phyloP scores from a whole-genome alignment of 1,140 invertebrate genomes.

The Cepaea nemoralis region DNA sequence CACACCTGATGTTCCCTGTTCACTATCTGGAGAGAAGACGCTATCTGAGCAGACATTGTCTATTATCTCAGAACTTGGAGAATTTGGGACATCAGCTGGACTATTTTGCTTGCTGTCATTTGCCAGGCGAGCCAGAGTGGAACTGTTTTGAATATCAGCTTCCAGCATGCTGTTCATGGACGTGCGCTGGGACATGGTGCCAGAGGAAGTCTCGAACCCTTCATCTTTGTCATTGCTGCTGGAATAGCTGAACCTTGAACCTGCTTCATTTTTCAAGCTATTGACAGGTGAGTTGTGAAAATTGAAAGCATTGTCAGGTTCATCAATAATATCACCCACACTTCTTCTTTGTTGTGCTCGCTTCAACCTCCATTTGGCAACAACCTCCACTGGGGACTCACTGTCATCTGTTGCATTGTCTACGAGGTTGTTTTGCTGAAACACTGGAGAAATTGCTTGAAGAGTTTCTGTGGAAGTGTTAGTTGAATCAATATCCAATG shows the following conservation, averaged over 20 bases:
- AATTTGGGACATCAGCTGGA: slow-evolving; percentile 43
- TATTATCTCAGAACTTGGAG: slow-evolving; percentile 40
- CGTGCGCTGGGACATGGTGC: slow-evolving; percentile 68
- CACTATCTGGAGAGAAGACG: slow-evolving; percentile 58
- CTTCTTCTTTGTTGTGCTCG: slow-evolving; percentile 50
- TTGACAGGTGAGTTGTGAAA: not conserved
- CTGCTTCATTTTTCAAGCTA: slow-evolving; percentile 59
- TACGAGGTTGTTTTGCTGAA: slow-evolving; percentile 37
- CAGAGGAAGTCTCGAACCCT: slow-evolving; percentile 69
- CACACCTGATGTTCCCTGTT: slow-evolving; percentile 57
- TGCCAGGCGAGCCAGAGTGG: slow-evolving; percentile 42
- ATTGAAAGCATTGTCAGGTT: slow-evolving; percentile 48
- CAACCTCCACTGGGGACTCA: slow-evolving; percentile 51
- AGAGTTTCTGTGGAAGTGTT: slow-evolving; percentile 68
- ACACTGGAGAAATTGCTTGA: slow-evolving; percentile 57
- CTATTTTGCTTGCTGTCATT: slow-evolving; percentile 11
- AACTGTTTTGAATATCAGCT: slow-evolving; percentile 54
- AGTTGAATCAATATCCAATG: slow-evolving; percentile 63
- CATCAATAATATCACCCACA: slow-evolving; percentile 56
- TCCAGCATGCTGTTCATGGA: slow-evolving; percentile 70
- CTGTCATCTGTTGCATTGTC: slow-evolving; percentile 29
- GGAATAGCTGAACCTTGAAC: slow-evolving; percentile 64
- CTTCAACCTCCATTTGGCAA: slow-evolving; percentile 62
- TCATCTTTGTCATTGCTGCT: slow-evolving; percentile 64
- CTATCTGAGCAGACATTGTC: too few species aligned